These are phyloP conservation scores for Tychaedon coryphoeus DNA, from an alignment of 2,113 vertebrate genomes.

Conservation along the genomic window DNA sequence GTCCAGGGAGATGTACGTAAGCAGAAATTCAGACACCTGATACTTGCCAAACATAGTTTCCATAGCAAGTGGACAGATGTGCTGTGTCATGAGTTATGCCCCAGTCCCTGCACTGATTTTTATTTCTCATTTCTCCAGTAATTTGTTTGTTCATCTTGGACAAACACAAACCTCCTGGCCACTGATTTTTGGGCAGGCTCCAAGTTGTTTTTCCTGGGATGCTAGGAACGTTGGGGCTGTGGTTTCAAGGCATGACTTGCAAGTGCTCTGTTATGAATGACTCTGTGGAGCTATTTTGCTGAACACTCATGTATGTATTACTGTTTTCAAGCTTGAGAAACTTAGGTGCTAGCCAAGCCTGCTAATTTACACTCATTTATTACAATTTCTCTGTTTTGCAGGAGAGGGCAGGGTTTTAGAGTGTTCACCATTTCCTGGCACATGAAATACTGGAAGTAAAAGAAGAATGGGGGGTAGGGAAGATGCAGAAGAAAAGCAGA, in stretches of 20 bases:
- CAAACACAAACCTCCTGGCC: background rate
- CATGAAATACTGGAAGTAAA: background rate
- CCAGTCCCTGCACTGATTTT: background rate
- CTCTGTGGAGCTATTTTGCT: background rate
- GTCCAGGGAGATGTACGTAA: constrained; percentile 17
- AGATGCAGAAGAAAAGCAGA: background rate
- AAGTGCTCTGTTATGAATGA: background rate
- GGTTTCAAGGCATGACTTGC: background rate
- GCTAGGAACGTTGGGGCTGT: background rate
- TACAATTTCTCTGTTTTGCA: background rate
- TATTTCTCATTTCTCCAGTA: background rate
- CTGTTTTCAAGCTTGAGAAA: background rate
- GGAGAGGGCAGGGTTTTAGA: background rate
- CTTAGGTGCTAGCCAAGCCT: background rate
- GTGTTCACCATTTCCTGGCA: background rate
- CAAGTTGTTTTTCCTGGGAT: background rate
- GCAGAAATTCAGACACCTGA: constrained; percentile 66
- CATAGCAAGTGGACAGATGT: constrained; percentile 31
- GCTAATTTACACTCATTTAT: background rate
- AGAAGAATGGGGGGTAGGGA: background rate
- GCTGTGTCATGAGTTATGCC: constrained; percentile 39
- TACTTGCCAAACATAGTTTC: constrained; percentile 72
- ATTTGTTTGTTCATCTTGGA: background rate
- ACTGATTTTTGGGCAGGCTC: background rate
- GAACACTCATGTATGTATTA: background rate